These are phyloP conservation scores for Galbula dea DNA, from an alignment of 2,113 vertebrate species.

Conservation along the genomic window DNA sequence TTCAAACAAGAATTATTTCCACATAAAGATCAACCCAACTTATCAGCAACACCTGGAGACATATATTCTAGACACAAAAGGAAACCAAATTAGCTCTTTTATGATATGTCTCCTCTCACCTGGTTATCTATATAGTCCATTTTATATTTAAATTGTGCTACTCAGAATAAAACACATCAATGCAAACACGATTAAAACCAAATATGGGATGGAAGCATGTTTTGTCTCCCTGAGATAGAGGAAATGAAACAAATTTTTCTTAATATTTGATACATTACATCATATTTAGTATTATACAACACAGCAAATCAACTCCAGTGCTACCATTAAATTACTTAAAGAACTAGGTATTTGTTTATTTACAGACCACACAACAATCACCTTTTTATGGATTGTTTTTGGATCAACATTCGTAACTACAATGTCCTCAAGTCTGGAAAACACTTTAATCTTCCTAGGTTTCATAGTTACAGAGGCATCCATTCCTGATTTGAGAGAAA, in stretches of 20 bases:
- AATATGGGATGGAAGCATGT: background rate
- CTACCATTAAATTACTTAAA: background rate
- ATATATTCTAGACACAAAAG: background rate
- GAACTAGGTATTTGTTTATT: background rate
- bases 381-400: conserved; percentile 88
- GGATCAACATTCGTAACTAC: conserved; percentile 84
- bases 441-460: conserved; percentile 80
- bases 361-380: conserved; percentile 25
- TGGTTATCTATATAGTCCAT: background rate
- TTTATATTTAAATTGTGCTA: background rate
- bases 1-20: background rate
- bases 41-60: background rate
- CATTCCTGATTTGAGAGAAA: conserved; percentile 76
- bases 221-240: background rate
- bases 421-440: conserved; percentile 85
- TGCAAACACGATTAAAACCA: background rate
- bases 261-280: background rate
- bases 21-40: background rate
- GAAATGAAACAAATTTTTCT: background rate
- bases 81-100: background rate
- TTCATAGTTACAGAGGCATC: conserved; percentile 80
- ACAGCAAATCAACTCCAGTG: background rate
- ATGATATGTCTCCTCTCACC: background rate
- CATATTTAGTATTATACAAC: accelerated
- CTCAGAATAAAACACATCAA: background rate